Percentiles rank a stretch among this genome's conserved stretches.
Conservation (phyloP, 2,888 invertebrate species). For the Sarcophaga carnaria region DNA sequence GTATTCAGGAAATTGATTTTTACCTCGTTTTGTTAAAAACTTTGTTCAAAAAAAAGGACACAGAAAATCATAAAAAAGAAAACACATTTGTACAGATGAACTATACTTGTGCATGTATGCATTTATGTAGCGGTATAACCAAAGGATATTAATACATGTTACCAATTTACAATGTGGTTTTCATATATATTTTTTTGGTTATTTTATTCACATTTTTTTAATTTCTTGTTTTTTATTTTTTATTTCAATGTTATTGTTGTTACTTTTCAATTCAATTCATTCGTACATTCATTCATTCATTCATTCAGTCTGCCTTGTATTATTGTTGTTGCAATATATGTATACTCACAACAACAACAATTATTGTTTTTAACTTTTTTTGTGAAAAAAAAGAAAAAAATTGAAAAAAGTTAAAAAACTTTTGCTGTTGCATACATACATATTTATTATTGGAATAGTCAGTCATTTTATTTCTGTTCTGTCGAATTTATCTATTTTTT, state of each 20-base stretch:
- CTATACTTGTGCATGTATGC: not conserved
- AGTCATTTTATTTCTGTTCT: not conserved
- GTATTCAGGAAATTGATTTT: slow-evolving; percentile 64
- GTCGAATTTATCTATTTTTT: not conserved
- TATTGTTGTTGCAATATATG: slow-evolving; percentile 18
- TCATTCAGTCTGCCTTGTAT: not conserved
- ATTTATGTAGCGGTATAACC: slow-evolving; percentile 27
- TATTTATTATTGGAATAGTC: not conserved
- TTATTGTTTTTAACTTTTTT: not conserved
- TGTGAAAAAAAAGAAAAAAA: not conserved
- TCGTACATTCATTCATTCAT: not conserved
- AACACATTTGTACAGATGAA: slow-evolving; percentile 2
- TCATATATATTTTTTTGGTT: slow-evolving; percentile 41
- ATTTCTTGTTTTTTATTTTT: not conserved
- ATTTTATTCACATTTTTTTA: not conserved
- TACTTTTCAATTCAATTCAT: slow-evolving; percentile 55
- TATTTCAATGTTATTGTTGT: slow-evolving; percentile 59
- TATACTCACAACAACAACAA: slow-evolving; percentile 29
- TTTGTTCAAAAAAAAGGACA: slow-evolving; percentile 16
- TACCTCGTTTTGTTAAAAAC: slow-evolving; percentile 49
- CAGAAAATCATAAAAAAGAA: not conserved
- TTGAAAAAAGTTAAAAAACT: slow-evolving; percentile 18
- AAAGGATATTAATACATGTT: slow-evolving; percentile 68
- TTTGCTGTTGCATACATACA: slow-evolving; percentile 17
- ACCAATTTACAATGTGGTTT: slow-evolving; percentile 68